Evolutionary conservation across 2,113 vertebrate species (phyloP).

Genomic region (Centrocercus urophasianus): DNA sequence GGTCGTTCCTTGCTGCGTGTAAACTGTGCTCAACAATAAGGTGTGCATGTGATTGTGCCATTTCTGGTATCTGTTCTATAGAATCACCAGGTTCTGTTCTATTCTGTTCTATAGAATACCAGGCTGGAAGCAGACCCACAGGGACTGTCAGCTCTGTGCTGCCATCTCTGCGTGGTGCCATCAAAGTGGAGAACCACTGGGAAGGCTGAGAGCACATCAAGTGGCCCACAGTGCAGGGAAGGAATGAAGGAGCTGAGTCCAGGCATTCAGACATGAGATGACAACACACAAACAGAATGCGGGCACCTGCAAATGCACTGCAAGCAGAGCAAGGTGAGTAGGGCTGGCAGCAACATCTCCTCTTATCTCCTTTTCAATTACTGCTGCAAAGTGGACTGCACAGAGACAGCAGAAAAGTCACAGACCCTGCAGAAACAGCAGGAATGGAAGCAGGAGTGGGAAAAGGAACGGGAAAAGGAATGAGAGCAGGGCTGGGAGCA

Average conservation of each 20-base stretch:
- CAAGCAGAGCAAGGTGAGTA: not conserved
- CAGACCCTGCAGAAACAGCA: not conserved
- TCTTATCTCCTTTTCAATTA: not conserved
- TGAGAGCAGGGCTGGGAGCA: too few relatives aligned
- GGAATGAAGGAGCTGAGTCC: not conserved
- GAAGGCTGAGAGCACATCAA: not conserved
- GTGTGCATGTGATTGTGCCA: accelerated
- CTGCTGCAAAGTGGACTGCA: not conserved
- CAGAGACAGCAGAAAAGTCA: not conserved
- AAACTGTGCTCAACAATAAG: not conserved
- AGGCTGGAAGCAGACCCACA: too few relatives aligned
- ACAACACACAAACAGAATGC: not conserved
- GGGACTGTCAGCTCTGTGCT: too few relatives aligned
- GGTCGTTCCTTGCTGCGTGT: accelerated
- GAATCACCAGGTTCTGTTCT: too few relatives aligned
- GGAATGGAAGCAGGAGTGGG: not conserved
- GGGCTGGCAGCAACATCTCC: not conserved
- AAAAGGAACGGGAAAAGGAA: too few relatives aligned
- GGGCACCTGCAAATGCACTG: not conserved
- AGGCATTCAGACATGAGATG: not conserved
- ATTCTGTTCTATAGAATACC: too few relatives aligned
- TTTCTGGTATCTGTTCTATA: not conserved
- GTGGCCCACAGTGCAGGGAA: not conserved
- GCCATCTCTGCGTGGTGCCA: not conserved
- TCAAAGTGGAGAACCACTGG: not conserved